A percentile compares a stretch with the other conserved stretches of the same genome.
Evolutionary conservation across 2,797 vertebrate genomes (phyloP).

Genomic region (Coracias cyanogaster): DNA sequence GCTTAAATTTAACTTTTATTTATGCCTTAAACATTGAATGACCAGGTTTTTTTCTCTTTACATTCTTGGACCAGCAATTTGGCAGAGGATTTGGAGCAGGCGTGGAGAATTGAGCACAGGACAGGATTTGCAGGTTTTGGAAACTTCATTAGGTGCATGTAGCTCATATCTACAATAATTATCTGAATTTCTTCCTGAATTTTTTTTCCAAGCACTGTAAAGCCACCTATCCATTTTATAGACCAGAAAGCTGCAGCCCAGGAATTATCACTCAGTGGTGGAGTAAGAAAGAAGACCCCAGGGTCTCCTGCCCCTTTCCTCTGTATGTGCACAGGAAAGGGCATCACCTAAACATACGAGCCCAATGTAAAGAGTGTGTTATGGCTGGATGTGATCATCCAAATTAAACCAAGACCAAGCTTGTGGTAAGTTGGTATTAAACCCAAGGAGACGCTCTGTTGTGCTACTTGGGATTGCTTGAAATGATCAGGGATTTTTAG

Average conservation of each 20-base stretch:
- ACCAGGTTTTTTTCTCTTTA: neutral
- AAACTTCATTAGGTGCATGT: neutral
- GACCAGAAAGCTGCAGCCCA: neutral
- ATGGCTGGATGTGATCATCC: neutral
- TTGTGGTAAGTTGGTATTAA: neutral
- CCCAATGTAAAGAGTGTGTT: neutral
- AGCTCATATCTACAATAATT: neutral
- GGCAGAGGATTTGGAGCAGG: accelerated
- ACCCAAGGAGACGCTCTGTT: accelerated
- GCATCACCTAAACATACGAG: neutral
- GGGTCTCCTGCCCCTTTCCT: neutral
- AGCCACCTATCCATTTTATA: neutral
- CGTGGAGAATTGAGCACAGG: neutral
- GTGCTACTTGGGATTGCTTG: neutral
- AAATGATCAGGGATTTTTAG: neutral
- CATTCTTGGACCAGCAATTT: accelerated
- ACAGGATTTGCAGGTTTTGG: neutral
- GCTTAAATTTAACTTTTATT: neutral
- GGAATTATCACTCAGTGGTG: neutral
- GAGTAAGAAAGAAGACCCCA: neutral
- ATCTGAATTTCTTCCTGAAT: neutral
- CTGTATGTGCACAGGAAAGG: neutral
- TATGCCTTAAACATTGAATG: neutral
- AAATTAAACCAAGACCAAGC: neutral
- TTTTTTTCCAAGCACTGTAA: neutral